Conservation (phyloP, 2,797 vertebrate species). For the Tadarida brasiliensis region DNA sequence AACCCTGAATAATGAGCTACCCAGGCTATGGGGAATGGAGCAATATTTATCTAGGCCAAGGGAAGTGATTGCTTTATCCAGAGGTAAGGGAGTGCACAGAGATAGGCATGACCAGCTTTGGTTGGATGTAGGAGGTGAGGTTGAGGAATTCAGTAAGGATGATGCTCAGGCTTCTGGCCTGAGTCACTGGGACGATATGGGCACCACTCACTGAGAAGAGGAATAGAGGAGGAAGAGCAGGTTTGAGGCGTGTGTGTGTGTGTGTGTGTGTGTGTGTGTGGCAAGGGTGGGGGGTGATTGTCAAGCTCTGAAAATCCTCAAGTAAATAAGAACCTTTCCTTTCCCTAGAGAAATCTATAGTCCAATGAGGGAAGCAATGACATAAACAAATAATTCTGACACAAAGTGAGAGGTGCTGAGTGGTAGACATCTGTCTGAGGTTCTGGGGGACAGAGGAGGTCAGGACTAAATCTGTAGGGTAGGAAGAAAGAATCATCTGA, state of each 20-base stretch:
- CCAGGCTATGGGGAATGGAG: background rate
- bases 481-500: background rate
- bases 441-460: background rate
- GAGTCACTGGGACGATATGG: background rate
- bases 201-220: background rate
- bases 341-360: background rate
- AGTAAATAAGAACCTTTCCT: constrained; percentile 16
- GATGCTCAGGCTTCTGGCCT: background rate
- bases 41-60: background rate
- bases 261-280: background rate
- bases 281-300: background rate
- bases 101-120: background rate
- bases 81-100: background rate
- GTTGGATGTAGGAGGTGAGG: background rate
- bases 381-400: background rate
- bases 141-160: background rate
- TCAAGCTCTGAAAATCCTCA: background rate
- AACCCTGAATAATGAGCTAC: background rate
- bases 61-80: background rate
- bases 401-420: background rate
- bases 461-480: background rate
- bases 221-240: background rate
- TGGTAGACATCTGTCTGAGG: background rate
- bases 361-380: background rate
- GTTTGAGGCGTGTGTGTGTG: background rate